Evolutionary conservation across 2,888 invertebrate genomes (phyloP), one percentile per base, ranked within the genome.

Genomic region (Ornithoptera alexandrae): DNA sequence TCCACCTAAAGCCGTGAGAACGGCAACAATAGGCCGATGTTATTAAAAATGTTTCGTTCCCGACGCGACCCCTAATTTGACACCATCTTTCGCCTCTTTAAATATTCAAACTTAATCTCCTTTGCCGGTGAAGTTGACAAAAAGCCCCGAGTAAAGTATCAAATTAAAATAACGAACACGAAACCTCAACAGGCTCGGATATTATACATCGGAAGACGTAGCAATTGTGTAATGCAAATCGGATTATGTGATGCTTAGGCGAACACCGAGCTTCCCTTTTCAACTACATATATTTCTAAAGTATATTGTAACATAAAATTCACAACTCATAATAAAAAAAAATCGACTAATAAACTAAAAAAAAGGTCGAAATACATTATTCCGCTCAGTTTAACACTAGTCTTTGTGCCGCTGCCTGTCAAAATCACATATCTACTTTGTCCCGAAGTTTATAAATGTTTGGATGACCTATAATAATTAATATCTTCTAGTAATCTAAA

Each of bases 31-130:
- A 50, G 67, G 46, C 63, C 63, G 56, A 66, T 65, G 62, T 70
- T 67, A 70, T 70, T 63, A 67, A 70, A 69, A 70, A 73, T 74
- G 70, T 76, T 75, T 73, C 71, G 71, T 36, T 70, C 63, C 63
- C 62, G 68, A 73, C 72, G 65, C 66, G 72, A 56, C 68, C 68
- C 73, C 72, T 74, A 77, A 74, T 74, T 75, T 75, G 72, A 71
- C 68, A 74, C 72, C 72, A 72, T 73, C 72, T 72, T 71, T 73
- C 66, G 72, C 66, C 72, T 69, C 73, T 70, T 74, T 77, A 76
- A 78, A 78, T 75, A 76, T 78, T 77, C 77, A 78, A 76, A 75
- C 75, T 72, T 76, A 77, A 78, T 78, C 76, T 79, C 70, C 74
- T 70, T 72, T 70, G 66, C 72, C 69, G 70, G 74, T 73, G 72